Evolutionary conservation across 2,113 vertebrate genomes (phyloP).

Genomic region (Syngnathoides biaculeatus): DNA sequence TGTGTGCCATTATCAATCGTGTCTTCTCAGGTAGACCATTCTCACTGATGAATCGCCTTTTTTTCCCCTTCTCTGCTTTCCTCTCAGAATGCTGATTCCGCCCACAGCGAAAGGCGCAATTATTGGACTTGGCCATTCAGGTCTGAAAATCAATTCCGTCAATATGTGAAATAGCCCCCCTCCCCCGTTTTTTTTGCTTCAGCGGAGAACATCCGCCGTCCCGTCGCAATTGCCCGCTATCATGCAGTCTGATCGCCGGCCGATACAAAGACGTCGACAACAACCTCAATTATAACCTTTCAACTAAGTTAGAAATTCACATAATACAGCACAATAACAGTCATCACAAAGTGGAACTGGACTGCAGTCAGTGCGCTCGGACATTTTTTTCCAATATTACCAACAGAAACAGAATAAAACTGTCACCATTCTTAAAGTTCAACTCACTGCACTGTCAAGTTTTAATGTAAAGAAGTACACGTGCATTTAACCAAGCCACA

Average conservation of each 20-base stretch:
- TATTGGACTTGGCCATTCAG: slow-evolving; percentile 39
- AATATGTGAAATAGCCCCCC: slow-evolving; percentile 35
- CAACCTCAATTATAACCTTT: background rate
- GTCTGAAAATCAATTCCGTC: slow-evolving; percentile 45
- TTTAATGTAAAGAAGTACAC: no score
- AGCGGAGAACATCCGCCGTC: slow-evolving; percentile 30
- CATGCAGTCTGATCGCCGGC: background rate
- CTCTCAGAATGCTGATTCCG: slow-evolving; percentile 10
- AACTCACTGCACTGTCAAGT: background rate
- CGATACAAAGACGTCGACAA: background rate
- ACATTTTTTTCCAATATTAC: background rate
- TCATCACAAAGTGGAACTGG: background rate
- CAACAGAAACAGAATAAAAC: background rate
- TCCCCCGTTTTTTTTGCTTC: slow-evolving; percentile 8
- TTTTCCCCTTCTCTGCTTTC: slow-evolving; percentile 3
- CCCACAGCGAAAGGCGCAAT: slow-evolving; percentile 16
- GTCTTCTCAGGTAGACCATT: slow-evolving; percentile 18
- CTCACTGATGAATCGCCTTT: slow-evolving; percentile 26
- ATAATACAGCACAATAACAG: background rate
- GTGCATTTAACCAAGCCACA: no score
- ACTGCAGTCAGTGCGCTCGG: background rate
- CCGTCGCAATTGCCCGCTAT: background rate
- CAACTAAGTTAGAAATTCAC: background rate
- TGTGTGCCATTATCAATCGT: no score
- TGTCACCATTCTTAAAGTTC: background rate